These are phyloP conservation scores for Drosophila nigromelanica DNA, from an alignment of 1,140 invertebrate species.

Conservation along the genomic window DNA sequence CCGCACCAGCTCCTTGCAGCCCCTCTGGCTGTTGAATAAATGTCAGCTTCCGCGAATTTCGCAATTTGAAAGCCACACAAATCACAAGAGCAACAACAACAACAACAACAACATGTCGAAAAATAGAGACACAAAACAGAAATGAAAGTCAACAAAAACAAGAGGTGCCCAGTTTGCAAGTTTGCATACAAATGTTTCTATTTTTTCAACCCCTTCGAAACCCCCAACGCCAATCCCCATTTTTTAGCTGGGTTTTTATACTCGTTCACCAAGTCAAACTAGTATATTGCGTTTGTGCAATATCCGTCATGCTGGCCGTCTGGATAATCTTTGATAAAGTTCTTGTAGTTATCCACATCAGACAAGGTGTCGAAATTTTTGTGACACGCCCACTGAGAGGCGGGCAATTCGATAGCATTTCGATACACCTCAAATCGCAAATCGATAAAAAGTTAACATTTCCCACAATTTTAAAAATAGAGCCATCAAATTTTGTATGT, in stretches of 20 bases:
- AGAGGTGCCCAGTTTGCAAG: conserved; percentile 37
- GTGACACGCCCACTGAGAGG: no score
- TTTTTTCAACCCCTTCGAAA: conserved; percentile 23
- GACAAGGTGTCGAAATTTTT: no score
- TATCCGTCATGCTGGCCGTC: no score
- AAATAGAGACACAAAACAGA: conserved; percentile 23
- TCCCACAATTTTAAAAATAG: no score
- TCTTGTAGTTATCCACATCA: no score
- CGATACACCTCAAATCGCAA: no score
- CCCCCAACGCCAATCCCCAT: background rate
- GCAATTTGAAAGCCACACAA: conserved; percentile 81
- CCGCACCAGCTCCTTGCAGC: background rate
- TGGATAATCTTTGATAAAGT: no score
- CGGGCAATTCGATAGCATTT: no score
- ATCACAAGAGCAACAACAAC: conserved; percentile 59
- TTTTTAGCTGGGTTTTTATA: background rate
- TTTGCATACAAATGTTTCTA: conserved; percentile 66
- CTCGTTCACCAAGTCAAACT: no score
- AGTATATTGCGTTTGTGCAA: no score
- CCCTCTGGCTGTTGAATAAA: conserved; percentile 59
- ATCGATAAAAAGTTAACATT: no score
- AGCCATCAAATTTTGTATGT: no score
- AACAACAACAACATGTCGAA: conserved; percentile 31
- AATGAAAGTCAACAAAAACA: conserved; percentile 40
- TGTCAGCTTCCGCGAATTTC: conserved; percentile 78